Conservation (phyloP, 2,888 invertebrate genomes). For the Tillus elongatus region DNA sequence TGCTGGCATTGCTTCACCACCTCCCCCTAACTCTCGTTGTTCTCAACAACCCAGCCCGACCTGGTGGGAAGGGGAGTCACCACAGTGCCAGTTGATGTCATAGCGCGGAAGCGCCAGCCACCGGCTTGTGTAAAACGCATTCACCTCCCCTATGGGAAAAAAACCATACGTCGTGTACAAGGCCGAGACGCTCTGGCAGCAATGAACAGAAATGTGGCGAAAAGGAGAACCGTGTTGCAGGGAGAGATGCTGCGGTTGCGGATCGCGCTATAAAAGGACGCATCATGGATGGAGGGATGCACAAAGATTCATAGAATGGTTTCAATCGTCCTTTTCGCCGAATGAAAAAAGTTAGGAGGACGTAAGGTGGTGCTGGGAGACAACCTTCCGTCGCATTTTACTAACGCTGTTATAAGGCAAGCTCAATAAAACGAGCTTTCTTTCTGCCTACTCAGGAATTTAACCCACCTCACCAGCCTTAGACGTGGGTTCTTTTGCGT, state of each 20-base stretch:
- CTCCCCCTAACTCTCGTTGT: too few species aligned
- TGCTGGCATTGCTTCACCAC: too few species aligned
- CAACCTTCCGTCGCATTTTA: slow-evolving; percentile 19
- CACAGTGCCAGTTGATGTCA: too few species aligned
- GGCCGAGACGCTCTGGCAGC: slow-evolving; percentile 12
- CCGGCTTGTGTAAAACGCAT: too few species aligned
- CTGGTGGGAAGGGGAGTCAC: too few species aligned
- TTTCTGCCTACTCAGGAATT: slow-evolving; percentile 28
- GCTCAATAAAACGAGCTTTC: slow-evolving; percentile 28
- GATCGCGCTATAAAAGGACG: slow-evolving; percentile 20
- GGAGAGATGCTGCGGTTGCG: slow-evolving; percentile 23
- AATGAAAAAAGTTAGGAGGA: slow-evolving; percentile 21
- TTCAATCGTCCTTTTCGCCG: slow-evolving; percentile 22
- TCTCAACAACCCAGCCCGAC: too few species aligned
- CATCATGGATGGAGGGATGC: slow-evolving; percentile 20
- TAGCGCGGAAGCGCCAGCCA: too few species aligned
- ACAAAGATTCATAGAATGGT: slow-evolving; percentile 26
- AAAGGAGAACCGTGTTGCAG: slow-evolving; percentile 25
- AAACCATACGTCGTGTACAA: slow-evolving; percentile 35
- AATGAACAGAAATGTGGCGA: slow-evolving; percentile 27
- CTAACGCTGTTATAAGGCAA: slow-evolving; percentile 13
- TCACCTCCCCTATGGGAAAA: too few species aligned
- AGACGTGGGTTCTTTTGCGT: slow-evolving; percentile 25
- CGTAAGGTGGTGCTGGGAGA: slow-evolving; percentile 32
- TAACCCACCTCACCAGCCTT: slow-evolving; percentile 26